Conservation (phyloP, 1,140 invertebrate species). For the Vanessa atalanta region DNA sequence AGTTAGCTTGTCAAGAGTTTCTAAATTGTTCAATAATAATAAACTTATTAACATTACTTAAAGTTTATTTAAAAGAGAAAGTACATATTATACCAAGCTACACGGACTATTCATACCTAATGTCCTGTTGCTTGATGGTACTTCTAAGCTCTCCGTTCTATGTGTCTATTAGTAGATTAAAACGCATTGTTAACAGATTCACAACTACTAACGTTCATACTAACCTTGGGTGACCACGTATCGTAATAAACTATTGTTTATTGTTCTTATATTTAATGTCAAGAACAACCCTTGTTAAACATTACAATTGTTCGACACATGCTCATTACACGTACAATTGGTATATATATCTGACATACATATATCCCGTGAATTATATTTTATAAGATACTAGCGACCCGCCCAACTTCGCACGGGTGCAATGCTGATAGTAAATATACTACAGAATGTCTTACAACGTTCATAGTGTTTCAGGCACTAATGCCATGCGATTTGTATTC, state of each 20-base stretch:
- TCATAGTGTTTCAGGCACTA: too few relatives aligned
- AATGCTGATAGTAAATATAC: too few relatives aligned
- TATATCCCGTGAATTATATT: too few relatives aligned
- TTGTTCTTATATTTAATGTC: slow-evolving; percentile 27
- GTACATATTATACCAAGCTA: too few relatives aligned
- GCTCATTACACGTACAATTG: not conserved
- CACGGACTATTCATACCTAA: too few relatives aligned
- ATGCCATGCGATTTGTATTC: too few relatives aligned
- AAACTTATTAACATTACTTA: too few relatives aligned
- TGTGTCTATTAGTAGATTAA: not conserved
- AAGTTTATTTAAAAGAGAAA: too few relatives aligned
- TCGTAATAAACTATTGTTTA: slow-evolving; percentile 25
- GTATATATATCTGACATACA: not conserved
- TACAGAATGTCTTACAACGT: too few relatives aligned
- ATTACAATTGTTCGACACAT: not conserved
- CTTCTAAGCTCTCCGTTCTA: not conserved
- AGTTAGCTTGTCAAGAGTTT: not conserved
- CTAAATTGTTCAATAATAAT: too few relatives aligned
- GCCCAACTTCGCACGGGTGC: too few relatives aligned
- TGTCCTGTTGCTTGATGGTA: not conserved
- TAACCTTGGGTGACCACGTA: slow-evolving; percentile 19
- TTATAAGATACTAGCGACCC: too few relatives aligned
- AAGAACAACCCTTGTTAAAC: slow-evolving; percentile 2
- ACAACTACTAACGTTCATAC: slow-evolving; percentile 1
- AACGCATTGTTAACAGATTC: slow-evolving; percentile 37